phyloP scores from a whole-genome alignment of 2,113 vertebrate genomes.

The Semnornis frantzii region DNA sequence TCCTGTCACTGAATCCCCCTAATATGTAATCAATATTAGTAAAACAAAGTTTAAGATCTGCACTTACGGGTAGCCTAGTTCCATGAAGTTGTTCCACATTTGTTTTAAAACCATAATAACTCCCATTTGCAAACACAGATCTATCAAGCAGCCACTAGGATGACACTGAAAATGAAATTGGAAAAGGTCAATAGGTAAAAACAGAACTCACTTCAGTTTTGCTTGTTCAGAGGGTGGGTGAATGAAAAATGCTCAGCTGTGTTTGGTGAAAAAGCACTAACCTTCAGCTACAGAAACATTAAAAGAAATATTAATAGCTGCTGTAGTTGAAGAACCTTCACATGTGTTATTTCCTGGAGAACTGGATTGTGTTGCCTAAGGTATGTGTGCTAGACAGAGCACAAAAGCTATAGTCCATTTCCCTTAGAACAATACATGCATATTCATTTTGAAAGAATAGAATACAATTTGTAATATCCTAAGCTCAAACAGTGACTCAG shows the following conservation, averaged over 20 bases:
- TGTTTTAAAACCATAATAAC: slow-evolving; percentile 99
- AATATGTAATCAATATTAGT: not conserved
- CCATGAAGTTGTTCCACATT: slow-evolving; percentile 99
- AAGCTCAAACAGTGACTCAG: not conserved
- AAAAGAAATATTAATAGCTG: not conserved
- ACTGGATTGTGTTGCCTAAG: not conserved
- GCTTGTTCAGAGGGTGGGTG: not conserved
- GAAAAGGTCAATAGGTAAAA: not conserved
- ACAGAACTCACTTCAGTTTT: not conserved
- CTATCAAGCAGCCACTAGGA: slow-evolving; percentile 97
- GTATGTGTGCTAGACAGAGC: too few relatives aligned
- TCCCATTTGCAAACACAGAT: slow-evolving; percentile 98
- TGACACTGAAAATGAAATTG: slow-evolving; percentile 85
- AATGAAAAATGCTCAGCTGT: not conserved
- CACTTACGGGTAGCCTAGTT: slow-evolving; percentile 95
- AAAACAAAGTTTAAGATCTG: not conserved
- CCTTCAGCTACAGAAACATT: not conserved
- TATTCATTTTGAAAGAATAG: not conserved
- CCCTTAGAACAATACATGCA: not conserved
- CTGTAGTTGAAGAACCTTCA: not conserved
- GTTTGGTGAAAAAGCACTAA: not conserved
- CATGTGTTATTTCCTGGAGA: not conserved
- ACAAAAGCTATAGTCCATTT: not conserved
- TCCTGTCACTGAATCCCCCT: not conserved
- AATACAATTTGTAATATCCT: not conserved